Evolutionary conservation across 2,797 vertebrate species (phyloP).

Genomic region (Oreochromis grahami): DNA sequence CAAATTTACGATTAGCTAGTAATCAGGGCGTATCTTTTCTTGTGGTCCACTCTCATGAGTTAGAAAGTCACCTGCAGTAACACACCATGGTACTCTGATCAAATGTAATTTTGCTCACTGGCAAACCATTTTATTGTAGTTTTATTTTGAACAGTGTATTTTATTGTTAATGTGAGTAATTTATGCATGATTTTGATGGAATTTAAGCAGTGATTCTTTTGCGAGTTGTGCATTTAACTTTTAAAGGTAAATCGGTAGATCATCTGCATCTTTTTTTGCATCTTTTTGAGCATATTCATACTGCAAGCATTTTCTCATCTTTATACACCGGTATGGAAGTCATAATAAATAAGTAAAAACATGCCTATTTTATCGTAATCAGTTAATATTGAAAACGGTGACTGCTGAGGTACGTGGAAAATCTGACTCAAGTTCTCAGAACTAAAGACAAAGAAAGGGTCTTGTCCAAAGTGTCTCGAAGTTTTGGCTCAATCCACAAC

Average conservation of each 20-base stretch:
- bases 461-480: background rate
- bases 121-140: fast-evolving
- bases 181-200: background rate
- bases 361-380: background rate
- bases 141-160: background rate
- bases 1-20: conserved; percentile 22
- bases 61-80: conserved; percentile 5
- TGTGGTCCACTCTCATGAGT: background rate
- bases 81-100: background rate
- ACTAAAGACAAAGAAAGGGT: background rate
- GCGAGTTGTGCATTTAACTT: background rate
- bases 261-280: background rate
- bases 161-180: background rate
- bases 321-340: background rate
- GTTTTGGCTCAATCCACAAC: conserved; percentile 13
- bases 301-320: background rate
- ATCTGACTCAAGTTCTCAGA: background rate
- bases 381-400: background rate
- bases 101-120: background rate
- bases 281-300: background rate
- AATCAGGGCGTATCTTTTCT: background rate
- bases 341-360: background rate
- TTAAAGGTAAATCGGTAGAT: background rate
- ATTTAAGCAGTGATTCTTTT: background rate
- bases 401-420: background rate